Evolutionary conservation across 2,888 invertebrate species (phyloP).

Genomic region (Epirrhoe alternata): DNA sequence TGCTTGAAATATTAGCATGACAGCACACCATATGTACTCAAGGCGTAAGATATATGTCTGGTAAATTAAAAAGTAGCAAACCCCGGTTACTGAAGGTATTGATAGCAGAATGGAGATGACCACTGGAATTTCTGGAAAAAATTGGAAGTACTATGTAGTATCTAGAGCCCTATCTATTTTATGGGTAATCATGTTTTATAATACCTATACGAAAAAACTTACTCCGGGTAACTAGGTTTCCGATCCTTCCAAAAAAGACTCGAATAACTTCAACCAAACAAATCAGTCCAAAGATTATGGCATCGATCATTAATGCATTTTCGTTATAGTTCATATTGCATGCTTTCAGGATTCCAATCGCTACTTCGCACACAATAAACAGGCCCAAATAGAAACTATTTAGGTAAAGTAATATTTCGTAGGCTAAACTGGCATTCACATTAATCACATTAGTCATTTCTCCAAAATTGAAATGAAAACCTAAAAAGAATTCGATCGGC

Average conservation of each 20-base stretch:
- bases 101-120: conserved; percentile 93
- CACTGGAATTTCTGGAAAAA: conserved; percentile 89
- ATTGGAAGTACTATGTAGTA: no score
- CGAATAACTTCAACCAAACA: conserved; percentile 92
- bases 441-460: conserved; percentile 76
- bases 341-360: conserved; percentile 91
- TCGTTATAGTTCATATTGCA: conserved; percentile 91
- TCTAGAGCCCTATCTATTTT: no score
- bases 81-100: conserved; percentile 92
- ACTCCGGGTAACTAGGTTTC: conserved; percentile 91
- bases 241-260: conserved; percentile 93
- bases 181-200: background rate
- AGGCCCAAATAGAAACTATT: conserved; percentile 95
- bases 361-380: conserved; percentile 93
- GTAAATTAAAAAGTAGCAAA: conserved; percentile 95
- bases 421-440: conserved; percentile 91
- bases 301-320: conserved; percentile 90
- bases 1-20: conserved; percentile 93
- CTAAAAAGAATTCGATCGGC: no score
- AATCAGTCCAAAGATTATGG: conserved; percentile 90
- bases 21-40: conserved; percentile 95
- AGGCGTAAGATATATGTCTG: conserved; percentile 94
- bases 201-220: conserved; percentile 47
- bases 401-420: conserved; percentile 93
- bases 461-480: conserved; percentile 24